A percentile compares a stretch with the other conserved stretches of the same genome.
These are phyloP conservation scores for Sebastes trivittatus DNA, from an alignment of 2,797 vertebrate species.

Conservation along the genomic window DNA sequence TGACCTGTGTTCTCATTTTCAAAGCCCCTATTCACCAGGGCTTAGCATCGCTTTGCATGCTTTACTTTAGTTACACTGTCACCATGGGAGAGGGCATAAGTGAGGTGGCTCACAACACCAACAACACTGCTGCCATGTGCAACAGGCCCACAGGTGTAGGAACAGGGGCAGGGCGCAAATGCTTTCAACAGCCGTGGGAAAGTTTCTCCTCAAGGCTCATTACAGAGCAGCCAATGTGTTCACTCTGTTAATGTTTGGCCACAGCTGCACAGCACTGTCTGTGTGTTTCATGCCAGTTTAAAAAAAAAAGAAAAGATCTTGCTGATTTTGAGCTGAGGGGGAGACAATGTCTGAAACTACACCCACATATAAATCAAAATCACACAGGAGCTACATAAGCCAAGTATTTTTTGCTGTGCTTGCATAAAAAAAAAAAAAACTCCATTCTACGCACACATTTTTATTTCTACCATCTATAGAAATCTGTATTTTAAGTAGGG, in stretches of 20 bases:
- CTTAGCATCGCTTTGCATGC: constrained; percentile 69
- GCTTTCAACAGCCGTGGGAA: constrained; percentile 83
- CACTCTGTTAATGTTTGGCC: constrained; percentile 74
- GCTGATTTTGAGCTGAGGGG: neutral
- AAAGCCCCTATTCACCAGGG: constrained; percentile 70
- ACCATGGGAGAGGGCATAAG: constrained; percentile 81
- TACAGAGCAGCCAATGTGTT: constrained; percentile 63
- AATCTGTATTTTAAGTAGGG: neutral
- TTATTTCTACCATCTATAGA: neutral
- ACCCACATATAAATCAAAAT: neutral
- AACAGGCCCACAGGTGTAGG: constrained; percentile 82
- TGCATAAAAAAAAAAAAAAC: neutral
- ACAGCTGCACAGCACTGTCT: constrained; percentile 19
- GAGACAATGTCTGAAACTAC: neutral
- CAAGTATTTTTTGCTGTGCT: neutral
- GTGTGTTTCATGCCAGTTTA: neutral
- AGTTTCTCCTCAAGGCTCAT: constrained; percentile 71
- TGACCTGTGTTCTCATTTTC: constrained; percentile 55
- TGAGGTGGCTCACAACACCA: constrained; percentile 59
- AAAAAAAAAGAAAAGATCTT: too few relatives aligned
- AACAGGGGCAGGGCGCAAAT: constrained; percentile 77
- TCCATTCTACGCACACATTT: neutral
- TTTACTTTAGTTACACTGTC: constrained; percentile 80
- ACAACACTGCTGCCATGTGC: constrained; percentile 62
- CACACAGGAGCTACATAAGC: neutral